A percentile compares a stretch with the other conserved stretches of the same genome.
These are phyloP conservation scores for Drosophila nebulosa DNA, from an alignment of 1,140 invertebrate species.

Conservation along the genomic window DNA sequence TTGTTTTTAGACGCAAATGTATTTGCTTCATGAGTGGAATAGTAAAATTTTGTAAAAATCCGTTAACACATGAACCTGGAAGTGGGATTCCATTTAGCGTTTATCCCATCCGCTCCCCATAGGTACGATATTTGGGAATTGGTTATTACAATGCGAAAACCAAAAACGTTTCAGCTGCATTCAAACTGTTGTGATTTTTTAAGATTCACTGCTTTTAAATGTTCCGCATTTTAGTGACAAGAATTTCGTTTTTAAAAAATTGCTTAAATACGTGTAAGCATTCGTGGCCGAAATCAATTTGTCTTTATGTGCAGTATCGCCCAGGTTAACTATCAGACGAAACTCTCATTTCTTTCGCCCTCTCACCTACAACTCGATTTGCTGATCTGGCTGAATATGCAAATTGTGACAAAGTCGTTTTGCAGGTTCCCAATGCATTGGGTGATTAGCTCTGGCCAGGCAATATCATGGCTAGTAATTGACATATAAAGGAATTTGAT, in stretches of 20 bases:
- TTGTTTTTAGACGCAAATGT: too few species aligned
- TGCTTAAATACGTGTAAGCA: background rate
- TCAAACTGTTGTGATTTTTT: too few species aligned
- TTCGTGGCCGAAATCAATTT: background rate
- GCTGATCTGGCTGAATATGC: slow-evolving; percentile 27
- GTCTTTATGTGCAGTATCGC: background rate
- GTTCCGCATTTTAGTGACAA: background rate
- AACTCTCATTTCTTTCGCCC: background rate
- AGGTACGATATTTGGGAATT: too few species aligned
- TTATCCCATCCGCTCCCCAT: too few species aligned
- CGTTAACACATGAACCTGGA: too few species aligned
- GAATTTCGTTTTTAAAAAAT: background rate
- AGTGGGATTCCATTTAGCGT: too few species aligned
- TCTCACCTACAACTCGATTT: slow-evolving; percentile 10
- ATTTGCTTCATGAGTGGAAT: too few species aligned
- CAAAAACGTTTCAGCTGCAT: too few species aligned
- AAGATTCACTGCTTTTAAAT: background rate
- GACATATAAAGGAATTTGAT: slow-evolving; percentile 27
- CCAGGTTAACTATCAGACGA: background rate
- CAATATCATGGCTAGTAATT: slow-evolving; percentile 29
- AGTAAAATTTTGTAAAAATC: too few species aligned
- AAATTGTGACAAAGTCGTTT: slow-evolving; percentile 20
- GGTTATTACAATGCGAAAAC: too few species aligned
- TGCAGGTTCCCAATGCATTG: slow-evolving; percentile 3
- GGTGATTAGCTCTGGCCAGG: slow-evolving; percentile 7